Percentiles rank a stretch among this genome's conserved stretches.
Conservation (phyloP, 2,113 vertebrate species). For the Centropus bengalensis region DNA sequence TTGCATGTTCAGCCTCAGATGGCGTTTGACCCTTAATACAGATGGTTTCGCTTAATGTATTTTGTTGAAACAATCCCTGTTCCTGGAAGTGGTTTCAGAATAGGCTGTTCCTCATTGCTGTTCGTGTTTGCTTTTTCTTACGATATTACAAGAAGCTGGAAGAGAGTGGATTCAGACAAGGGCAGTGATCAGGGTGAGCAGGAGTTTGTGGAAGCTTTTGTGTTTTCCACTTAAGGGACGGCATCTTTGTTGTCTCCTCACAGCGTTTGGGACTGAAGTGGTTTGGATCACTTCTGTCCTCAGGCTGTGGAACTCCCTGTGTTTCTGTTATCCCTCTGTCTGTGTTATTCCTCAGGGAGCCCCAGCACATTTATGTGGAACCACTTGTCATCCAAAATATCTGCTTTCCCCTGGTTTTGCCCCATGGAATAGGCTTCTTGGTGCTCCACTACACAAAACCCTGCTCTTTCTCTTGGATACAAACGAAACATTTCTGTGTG, state of each 20-base stretch:
- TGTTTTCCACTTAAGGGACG: not conserved
- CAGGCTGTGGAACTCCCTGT: not conserved
- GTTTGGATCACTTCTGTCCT: not conserved
- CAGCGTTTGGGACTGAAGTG: not conserved
- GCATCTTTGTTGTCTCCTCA: not conserved
- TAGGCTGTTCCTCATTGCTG: constrained; percentile 66
- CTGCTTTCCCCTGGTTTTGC: not conserved
- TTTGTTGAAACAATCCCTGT: constrained; percentile 77
- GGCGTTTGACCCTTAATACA: constrained; percentile 65
- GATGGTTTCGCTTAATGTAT: constrained; percentile 79
- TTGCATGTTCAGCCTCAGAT: constrained; percentile 58
- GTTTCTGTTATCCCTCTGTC: not conserved
- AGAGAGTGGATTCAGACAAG: not conserved
- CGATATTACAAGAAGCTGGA: constrained; percentile 28
- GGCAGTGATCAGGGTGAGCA: not conserved
- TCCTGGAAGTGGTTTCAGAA: constrained; percentile 78
- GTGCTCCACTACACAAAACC: not conserved
- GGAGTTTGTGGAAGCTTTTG: not conserved
- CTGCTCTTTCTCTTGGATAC: not conserved
- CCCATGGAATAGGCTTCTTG: not conserved
- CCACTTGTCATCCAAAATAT: not conserved
- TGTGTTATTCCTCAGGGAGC: not conserved
- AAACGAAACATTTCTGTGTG: not conserved
- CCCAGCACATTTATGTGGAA: not conserved
- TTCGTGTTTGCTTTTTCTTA: constrained; percentile 67